Percentiles rank a stretch among this genome's conserved stretches.
Conservation (phyloP, 2,113 vertebrate genomes). For the Heterocephalus glaber region DNA sequence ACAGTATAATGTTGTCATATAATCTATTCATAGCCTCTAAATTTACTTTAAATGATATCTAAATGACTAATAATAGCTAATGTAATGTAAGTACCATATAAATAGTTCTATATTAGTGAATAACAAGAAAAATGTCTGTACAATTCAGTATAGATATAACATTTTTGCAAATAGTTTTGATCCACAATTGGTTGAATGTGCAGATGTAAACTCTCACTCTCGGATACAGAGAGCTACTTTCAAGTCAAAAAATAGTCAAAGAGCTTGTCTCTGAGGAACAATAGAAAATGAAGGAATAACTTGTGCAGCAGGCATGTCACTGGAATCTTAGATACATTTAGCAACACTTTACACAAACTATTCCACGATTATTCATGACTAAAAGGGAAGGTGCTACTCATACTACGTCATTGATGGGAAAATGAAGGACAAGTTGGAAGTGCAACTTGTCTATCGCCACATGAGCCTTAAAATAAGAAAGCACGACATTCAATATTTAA, state of each 20-base stretch:
- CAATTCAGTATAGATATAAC: background rate
- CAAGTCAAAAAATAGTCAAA: slow-evolving; percentile 22
- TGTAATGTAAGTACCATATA: background rate
- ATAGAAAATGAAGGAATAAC: background rate
- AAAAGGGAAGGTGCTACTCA: background rate
- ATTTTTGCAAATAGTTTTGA: background rate
- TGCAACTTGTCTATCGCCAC: background rate
- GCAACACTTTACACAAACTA: background rate
- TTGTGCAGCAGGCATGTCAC: background rate
- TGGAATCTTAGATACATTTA: background rate
- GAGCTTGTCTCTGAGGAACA: background rate
- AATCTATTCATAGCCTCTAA: background rate
- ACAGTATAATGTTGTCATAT: background rate
- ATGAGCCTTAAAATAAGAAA: background rate
- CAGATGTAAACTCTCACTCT: background rate
- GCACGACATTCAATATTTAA: no score
- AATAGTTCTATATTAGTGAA: background rate
- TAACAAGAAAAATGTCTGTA: background rate
- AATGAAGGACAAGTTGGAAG: background rate
- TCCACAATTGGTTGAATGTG: background rate
- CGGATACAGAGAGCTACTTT: background rate
- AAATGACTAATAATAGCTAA: background rate
- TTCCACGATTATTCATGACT: background rate
- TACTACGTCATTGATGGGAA: background rate
- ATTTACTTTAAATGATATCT: background rate